Evolutionary conservation across 37 sponge, comb jelly and placozoan genomes (phyloP).

Genomic region (Cladorhizidae sp.): DNA sequence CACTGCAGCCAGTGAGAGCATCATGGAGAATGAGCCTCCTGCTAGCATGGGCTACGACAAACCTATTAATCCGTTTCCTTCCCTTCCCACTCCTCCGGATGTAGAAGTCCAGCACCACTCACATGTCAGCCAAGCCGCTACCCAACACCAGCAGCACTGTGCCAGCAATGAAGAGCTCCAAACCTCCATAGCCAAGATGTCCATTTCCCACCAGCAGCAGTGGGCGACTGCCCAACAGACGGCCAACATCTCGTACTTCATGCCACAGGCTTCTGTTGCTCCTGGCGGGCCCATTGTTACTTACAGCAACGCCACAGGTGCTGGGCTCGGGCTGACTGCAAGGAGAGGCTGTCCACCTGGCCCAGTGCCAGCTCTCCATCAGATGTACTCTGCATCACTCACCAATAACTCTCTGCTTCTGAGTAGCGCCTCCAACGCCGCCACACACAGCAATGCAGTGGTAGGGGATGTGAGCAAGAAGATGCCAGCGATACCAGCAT

Average conservation of each 20-base stretch:
- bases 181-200: background rate
- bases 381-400: background rate
- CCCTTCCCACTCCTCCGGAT: constrained; percentile 52
- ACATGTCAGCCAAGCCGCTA: too few relatives aligned
- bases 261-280: background rate
- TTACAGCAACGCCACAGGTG: background rate
- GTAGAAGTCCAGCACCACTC: constrained; percentile 8
- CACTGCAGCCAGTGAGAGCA: background rate
- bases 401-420: background rate
- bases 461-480: background rate
- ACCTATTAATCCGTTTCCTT: constrained; percentile 36
- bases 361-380: constrained; percentile 3
- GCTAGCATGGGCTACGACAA: constrained; percentile 2
- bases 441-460: too few relatives aligned
- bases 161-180: background rate
- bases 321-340: background rate
- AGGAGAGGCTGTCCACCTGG: background rate
- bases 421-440: background rate
- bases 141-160: background rate
- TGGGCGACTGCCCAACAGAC: constrained; percentile 23
- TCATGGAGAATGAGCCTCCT: background rate
- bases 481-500: constrained; percentile 19
- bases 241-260: background rate
- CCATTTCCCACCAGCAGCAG: background rate
- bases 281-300: background rate